These are phyloP conservation scores for Emydoidea blandingii DNA, from an alignment of 2,797 vertebrate genomes.

Conservation along the genomic window DNA sequence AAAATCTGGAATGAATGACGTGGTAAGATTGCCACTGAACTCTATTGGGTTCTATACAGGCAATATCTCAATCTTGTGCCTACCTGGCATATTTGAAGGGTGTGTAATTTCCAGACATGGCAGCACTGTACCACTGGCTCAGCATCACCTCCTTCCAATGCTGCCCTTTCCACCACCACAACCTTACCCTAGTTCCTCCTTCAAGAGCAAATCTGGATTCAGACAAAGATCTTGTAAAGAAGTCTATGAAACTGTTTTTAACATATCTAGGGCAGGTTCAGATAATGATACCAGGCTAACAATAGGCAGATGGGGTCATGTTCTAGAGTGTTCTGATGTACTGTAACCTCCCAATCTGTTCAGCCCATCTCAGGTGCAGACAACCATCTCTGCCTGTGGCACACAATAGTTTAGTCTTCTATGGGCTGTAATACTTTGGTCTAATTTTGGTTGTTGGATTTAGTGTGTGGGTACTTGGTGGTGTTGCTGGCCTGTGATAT, in stretches of 20 bases:
- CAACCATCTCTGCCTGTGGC: neutral
- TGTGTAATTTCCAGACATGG: neutral
- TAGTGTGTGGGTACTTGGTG: neutral
- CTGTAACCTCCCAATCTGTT: neutral
- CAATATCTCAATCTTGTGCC: neutral
- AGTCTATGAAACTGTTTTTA: neutral
- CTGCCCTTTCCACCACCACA: neutral
- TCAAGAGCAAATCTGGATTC: neutral
- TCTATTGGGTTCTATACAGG: neutral
- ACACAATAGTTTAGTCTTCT: neutral
- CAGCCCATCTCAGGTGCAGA: neutral
- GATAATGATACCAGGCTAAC: neutral
- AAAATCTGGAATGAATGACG: neutral
- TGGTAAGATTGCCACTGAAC: neutral
- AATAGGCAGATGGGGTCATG: neutral
- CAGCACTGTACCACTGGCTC: accelerated
- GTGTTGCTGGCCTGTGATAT: neutral
- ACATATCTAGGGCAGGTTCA: neutral
- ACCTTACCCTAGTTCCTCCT: neutral
- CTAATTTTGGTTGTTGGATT: neutral
- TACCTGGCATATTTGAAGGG: neutral
- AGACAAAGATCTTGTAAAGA: neutral
- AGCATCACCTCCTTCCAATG: neutral
- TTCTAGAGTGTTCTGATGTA: slow-evolving; percentile 26
- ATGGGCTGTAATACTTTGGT: neutral